Percentiles rank a stretch among this genome's conserved stretches.
Evolutionary conservation across 1,140 invertebrate species (phyloP).

Genomic region (Lepidotrigona ventralis): DNA sequence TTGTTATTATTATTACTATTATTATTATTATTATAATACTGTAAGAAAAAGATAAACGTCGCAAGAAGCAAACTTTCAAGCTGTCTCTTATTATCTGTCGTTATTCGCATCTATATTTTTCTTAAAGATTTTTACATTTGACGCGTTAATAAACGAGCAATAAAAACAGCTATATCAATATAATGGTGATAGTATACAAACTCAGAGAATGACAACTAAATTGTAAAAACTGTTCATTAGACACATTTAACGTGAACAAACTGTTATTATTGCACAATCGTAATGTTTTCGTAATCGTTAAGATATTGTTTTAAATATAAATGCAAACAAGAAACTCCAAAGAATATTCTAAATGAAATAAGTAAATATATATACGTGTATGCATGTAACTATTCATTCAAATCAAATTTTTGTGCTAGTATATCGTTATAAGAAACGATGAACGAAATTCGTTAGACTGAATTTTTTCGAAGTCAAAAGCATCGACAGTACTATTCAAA

Average conservation of each 20-base stretch:
- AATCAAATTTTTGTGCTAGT: constrained; percentile 19
- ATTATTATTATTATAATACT: constrained; percentile 4
- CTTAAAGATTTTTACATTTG: neutral
- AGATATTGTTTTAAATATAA: neutral
- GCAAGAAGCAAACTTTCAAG: neutral
- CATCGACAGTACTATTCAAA: no score
- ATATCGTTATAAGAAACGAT: constrained; percentile 8
- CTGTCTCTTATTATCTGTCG: neutral
- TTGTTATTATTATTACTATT: neutral
- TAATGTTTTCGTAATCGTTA: neutral
- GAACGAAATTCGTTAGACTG: neutral
- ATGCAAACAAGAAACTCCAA: neutral
- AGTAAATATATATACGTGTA: neutral
- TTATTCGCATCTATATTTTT: neutral
- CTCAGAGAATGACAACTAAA: no score
- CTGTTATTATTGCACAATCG: neutral
- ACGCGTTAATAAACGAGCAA: no score
- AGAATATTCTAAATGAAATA: neutral
- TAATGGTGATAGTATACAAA: no score
- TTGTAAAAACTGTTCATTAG: neutral
- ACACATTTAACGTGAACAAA: neutral
- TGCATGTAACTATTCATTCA: constrained; percentile 3
- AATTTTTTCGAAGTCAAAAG: no score
- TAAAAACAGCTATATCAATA: neutral
- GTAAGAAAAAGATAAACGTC: neutral